Evolutionary conservation across 1,140 invertebrate genomes (phyloP).

Genomic region (Drosophila sucinea): DNA sequence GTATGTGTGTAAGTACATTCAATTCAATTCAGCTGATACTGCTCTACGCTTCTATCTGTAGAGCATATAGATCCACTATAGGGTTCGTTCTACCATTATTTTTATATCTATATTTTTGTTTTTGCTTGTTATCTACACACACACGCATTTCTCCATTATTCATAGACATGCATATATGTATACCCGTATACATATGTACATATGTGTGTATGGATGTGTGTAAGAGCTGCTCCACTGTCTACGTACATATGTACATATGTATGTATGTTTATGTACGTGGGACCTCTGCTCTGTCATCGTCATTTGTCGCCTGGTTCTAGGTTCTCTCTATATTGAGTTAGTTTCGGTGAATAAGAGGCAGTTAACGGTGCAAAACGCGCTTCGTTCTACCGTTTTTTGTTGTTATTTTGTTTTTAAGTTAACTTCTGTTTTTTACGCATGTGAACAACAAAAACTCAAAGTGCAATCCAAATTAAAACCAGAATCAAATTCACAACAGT

Average conservation of each 20-base stretch:
- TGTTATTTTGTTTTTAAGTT: slow-evolving; percentile 11
- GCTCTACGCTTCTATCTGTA: not conserved
- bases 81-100: slow-evolving; percentile 40
- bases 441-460: not conserved
- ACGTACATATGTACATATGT: not conserved
- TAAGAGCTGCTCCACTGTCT: not conserved
- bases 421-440: slow-evolving; percentile 14
- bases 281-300: slow-evolving; percentile 9
- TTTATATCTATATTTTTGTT: slow-evolving; percentile 57
- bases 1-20: no score
- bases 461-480: not conserved
- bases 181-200: not conserved
- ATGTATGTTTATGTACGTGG: not conserved
- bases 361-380: slow-evolving; percentile 37
- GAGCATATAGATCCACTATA: slow-evolving; percentile 26
- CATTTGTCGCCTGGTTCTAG: slow-evolving; percentile 13
- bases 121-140: slow-evolving; percentile 63
- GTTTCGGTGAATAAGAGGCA: slow-evolving; percentile 59
- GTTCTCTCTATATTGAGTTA: slow-evolving; percentile 36
- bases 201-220: slow-evolving; percentile 23
- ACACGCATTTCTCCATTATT: slow-evolving; percentile 5
- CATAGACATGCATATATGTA: slow-evolving; percentile 21
- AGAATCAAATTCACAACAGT: not conserved
- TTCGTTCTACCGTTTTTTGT: not conserved
- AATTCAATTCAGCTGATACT: not conserved